Conservation (phyloP, 2,888 invertebrate genomes). For the Linnaemya vulpina region DNA sequence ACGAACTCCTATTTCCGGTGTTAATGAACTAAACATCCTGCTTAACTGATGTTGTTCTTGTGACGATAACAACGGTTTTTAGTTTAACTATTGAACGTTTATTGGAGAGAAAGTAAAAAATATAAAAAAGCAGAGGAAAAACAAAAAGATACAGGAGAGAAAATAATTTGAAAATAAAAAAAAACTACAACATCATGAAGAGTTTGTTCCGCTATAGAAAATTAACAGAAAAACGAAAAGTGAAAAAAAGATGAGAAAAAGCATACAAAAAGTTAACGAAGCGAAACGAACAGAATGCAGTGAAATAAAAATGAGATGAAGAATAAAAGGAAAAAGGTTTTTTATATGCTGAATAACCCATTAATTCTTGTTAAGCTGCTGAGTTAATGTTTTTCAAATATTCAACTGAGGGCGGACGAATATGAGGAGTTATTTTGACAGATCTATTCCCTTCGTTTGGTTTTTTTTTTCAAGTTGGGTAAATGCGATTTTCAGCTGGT, state of each 20-base stretch:
- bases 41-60: constrained; percentile 46
- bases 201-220: constrained; percentile 67
- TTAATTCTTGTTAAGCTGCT: not conserved
- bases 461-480: too few relatives aligned
- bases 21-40: constrained; percentile 74
- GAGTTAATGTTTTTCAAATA: not conserved
- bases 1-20: constrained; percentile 73
- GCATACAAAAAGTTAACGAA: constrained; percentile 60
- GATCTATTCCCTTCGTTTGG: too few relatives aligned
- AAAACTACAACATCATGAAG: constrained; percentile 46
- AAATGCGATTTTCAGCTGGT: too few relatives aligned
- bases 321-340: constrained; percentile 35
- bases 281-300: constrained; percentile 56
- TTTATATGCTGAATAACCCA: constrained; percentile 35
- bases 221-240: not conserved
- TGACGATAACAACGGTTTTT: constrained; percentile 58
- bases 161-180: constrained; percentile 53
- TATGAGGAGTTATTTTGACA: too few relatives aligned
- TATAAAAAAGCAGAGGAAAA: not conserved
- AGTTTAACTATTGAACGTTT: constrained; percentile 61
- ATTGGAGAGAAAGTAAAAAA: constrained; percentile 35
- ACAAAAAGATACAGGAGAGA: constrained; percentile 24
- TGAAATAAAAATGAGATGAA: constrained; percentile 17
- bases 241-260: not conserved
- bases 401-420: not conserved